Evolutionary conservation across 1,140 invertebrate species (phyloP).

Genomic region (Drosophila parvula): DNA sequence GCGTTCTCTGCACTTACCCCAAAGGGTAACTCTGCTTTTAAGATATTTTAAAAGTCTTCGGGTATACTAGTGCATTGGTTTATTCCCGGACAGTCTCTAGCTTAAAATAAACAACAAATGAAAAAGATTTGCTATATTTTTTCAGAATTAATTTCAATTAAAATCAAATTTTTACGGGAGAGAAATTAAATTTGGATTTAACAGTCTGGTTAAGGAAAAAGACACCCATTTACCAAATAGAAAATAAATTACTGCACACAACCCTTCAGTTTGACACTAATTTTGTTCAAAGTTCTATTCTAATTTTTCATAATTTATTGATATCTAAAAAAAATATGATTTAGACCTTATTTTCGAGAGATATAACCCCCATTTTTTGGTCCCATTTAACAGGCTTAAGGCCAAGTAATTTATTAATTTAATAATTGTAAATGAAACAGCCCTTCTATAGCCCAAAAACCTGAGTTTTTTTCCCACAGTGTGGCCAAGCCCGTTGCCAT

Average conservation of each 20-base stretch:
- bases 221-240: background rate
- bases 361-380: background rate
- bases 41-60: background rate
- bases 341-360: background rate
- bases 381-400: background rate
- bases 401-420: background rate
- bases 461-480: background rate
- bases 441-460: background rate
- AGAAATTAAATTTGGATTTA: background rate
- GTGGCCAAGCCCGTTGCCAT: background rate
- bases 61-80: no score
- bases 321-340: background rate
- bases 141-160: background rate
- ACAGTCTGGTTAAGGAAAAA: background rate
- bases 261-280: background rate
- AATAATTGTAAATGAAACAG: background rate
- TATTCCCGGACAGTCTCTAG: no score
- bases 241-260: background rate
- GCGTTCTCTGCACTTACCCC: background rate
- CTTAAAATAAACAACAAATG: background rate
- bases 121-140: background rate
- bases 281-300: background rate
- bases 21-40: background rate
- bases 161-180: background rate
- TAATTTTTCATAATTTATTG: background rate